Conservation (phyloP, 2,797 vertebrate species). For the Hemitrygon akajei region DNA sequence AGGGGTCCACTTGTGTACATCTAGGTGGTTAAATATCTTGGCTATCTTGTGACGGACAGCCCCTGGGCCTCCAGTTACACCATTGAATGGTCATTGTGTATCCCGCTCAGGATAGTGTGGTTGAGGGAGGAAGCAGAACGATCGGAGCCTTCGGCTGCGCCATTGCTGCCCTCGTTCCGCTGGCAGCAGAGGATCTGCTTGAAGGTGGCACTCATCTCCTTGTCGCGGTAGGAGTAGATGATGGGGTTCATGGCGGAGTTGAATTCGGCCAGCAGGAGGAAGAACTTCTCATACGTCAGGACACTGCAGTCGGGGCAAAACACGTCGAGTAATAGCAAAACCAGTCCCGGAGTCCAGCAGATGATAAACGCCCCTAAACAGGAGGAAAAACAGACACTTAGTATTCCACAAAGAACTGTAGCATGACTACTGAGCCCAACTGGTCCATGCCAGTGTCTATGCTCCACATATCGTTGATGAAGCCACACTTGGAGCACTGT, state of each 20-base stretch:
- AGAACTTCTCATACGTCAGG: constrained; percentile 92
- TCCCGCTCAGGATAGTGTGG: constrained; percentile 80
- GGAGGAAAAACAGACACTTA: constrained; percentile 39
- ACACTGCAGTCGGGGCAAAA: constrained; percentile 83
- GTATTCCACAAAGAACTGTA: not conserved
- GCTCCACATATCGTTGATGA: not conserved
- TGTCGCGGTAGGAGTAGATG: constrained; percentile 98
- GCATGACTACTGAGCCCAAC: not conserved
- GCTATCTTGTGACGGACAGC: not conserved
- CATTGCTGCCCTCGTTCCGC: constrained; percentile 76
- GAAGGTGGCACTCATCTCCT: constrained; percentile 97
- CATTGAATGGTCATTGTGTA: constrained; percentile 89
- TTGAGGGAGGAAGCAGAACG: constrained; percentile 89
- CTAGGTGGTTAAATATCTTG: not conserved
- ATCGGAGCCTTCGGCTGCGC: constrained; percentile 83
- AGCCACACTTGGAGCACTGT: too few species aligned
- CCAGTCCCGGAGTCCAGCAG: constrained; percentile 95
- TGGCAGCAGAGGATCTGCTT: constrained; percentile 95
- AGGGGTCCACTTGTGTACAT: constrained; percentile 2
- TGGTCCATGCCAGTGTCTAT: not conserved
- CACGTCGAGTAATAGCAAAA: constrained; percentile 87
- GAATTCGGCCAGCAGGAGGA: constrained; percentile 92
- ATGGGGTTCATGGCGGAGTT: constrained; percentile 99
- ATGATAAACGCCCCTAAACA: constrained; percentile 86
- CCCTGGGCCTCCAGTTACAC: constrained; percentile 60